Conservation (phyloP, 2,888 invertebrate genomes). For the Cosmopolites sordidus region DNA sequence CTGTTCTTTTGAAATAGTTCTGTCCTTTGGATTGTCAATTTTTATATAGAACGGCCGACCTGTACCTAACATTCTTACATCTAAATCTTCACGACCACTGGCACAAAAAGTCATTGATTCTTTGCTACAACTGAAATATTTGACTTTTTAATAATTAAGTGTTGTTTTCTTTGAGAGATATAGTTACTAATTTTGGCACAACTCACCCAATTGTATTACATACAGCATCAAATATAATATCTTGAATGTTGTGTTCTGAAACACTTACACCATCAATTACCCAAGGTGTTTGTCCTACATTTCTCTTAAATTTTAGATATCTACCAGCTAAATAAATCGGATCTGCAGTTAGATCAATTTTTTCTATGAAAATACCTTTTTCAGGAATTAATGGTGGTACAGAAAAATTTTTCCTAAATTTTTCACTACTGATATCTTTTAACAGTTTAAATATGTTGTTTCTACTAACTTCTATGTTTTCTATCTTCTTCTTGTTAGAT, state of each 20-base stretch:
- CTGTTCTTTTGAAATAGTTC: slow-evolving; percentile 51
- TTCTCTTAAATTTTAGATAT: slow-evolving; percentile 80
- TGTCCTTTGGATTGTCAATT: slow-evolving; percentile 63
- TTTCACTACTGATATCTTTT: slow-evolving; percentile 47
- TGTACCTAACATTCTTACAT: slow-evolving; percentile 86
- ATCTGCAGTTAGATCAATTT: slow-evolving; percentile 55
- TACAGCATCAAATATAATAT: slow-evolving; percentile 71
- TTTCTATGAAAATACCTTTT: slow-evolving; percentile 48
- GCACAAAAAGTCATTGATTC: slow-evolving; percentile 66
- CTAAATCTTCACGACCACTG: slow-evolving; percentile 95
- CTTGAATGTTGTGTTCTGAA: slow-evolving; percentile 86
- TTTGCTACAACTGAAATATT: slow-evolving; percentile 16
- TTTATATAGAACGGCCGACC: slow-evolving; percentile 94
- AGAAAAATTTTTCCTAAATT: slow-evolving; percentile 52
- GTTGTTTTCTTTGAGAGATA: neutral
- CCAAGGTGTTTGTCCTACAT: slow-evolving; percentile 94
- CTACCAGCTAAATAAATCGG: slow-evolving; percentile 67
- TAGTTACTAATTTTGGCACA: neutral
- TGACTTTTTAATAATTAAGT: too few species aligned
- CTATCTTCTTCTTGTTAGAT: slow-evolving; percentile 46
- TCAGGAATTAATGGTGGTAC: slow-evolving; percentile 54
- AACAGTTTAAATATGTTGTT: slow-evolving; percentile 59
- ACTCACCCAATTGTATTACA: slow-evolving; percentile 58
- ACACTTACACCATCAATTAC: slow-evolving; percentile 73
- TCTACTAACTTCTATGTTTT: slow-evolving; percentile 57